Conservation (phyloP, 1,140 invertebrate species). For the Lordiphosa clarofinis region DNA sequence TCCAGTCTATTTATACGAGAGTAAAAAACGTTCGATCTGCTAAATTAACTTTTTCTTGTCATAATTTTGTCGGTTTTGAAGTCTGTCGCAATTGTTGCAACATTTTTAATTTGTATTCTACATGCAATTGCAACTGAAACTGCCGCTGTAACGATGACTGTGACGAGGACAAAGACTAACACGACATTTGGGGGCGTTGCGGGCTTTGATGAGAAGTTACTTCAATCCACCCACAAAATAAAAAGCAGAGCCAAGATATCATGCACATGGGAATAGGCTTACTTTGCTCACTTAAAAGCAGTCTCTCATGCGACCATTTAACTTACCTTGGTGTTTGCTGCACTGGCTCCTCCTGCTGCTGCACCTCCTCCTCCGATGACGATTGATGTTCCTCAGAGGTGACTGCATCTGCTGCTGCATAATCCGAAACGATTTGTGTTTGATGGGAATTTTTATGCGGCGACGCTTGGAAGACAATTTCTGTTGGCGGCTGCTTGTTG, state of each 20-base stretch:
- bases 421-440: slow-evolving; percentile 66
- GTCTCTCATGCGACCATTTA: slow-evolving; percentile 11
- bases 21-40: too few relatives aligned
- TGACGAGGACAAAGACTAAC: background rate
- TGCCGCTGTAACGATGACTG: slow-evolving; percentile 5
- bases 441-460: slow-evolving; percentile 69
- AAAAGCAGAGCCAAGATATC: slow-evolving; percentile 6
- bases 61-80: slow-evolving; percentile 3
- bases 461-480: slow-evolving; percentile 51
- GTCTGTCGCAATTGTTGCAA: slow-evolving; percentile 30
- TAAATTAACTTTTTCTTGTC: background rate
- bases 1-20: too few relatives aligned
- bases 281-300: background rate
- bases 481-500: slow-evolving; percentile 51
- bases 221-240: background rate
- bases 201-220: slow-evolving; percentile 45
- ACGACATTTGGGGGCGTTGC: slow-evolving; percentile 15
- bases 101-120: slow-evolving; percentile 50
- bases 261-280: slow-evolving; percentile 5
- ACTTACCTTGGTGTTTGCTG: slow-evolving; percentile 58
- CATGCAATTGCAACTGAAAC: slow-evolving; percentile 35
- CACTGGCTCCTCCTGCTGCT: slow-evolving; percentile 17
- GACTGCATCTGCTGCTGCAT: slow-evolving; percentile 32
- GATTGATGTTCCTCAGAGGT: slow-evolving; percentile 36
- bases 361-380: slow-evolving; percentile 23